phyloP scores from a whole-genome alignment of 2,888 invertebrate genomes.

The Napeogenes inachia region DNA sequence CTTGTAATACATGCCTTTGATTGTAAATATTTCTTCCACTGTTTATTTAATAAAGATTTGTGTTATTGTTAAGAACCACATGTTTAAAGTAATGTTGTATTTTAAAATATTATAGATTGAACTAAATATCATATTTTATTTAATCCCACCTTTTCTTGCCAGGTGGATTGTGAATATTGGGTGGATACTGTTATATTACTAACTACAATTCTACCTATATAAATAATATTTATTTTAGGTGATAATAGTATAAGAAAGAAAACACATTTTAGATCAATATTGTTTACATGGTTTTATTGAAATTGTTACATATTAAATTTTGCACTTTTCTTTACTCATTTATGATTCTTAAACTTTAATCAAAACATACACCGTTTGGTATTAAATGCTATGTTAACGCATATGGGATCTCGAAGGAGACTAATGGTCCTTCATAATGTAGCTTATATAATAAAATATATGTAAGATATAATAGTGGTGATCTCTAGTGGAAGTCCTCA shows the following conservation, averaged over 20 bases:
- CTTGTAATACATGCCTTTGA: no score
- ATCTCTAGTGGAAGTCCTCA: constrained; percentile 19
- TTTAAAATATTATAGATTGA: constrained; percentile 10
- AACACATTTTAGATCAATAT: constrained; percentile 60
- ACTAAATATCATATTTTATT: constrained; percentile 14
- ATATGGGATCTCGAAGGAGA: constrained; percentile 61
- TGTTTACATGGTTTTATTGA: constrained; percentile 75
- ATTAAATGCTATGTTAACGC: constrained; percentile 75
- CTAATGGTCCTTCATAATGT: constrained; percentile 61
- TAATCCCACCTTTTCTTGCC: constrained; percentile 35
- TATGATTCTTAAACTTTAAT: constrained; percentile 69
- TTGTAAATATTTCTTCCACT: no score
- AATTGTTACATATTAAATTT: constrained; percentile 76
- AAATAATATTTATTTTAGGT: constrained; percentile 26
- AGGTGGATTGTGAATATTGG: constrained; percentile 58
- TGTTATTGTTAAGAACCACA: no score
- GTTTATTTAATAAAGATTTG: no score
- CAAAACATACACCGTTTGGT: constrained; percentile 75
- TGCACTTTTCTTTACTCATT: constrained; percentile 72
- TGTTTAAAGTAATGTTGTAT: neutral
- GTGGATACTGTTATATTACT: constrained; percentile 44
- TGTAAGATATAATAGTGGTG: constrained; percentile 40
- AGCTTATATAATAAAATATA: constrained; percentile 52
- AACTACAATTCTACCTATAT: constrained; percentile 44
- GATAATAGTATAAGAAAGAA: constrained; percentile 40